Base-by-base conservation (phyloP, 2,797 vertebrate genomes). In the Rousettus madagascariensis region DNA sequence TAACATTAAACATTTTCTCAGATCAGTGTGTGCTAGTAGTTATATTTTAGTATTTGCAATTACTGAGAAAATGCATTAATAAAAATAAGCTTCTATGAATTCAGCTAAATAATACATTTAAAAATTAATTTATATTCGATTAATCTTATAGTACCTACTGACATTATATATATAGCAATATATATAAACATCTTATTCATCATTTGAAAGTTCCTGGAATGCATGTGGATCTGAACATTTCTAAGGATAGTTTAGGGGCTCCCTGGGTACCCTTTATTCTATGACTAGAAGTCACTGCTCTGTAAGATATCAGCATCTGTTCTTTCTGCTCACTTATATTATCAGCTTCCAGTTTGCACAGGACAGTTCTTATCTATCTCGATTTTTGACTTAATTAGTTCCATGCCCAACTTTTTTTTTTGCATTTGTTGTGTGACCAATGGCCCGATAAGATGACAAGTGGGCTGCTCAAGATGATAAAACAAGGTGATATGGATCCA, bases 361-460 rank as follows among this genome's bases (percentile, higher is more conserved):
- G 28, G 43, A 17, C 85, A 9, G 19, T 11, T 93, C 36, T 86
- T 63, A 91, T 46, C 43, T 94, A 55, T 91, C 61, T 57, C 93
- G 82, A 72, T 96, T 79, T 95, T 89, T 91, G 65, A 86, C 86
- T 91, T 93, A 97, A 94, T 96, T 95, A 94, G 75, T 57, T 85
- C 28, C 86, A 28, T 88, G 92, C 33, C 28, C 38, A 95, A 26
- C 57, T 51, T 95, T 68, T 46, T 43, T 53, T 69, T 95, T 65
- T 86, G 28, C 11, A 92, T 88, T 86, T 53, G 91, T 24, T 43
- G 30, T 15, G 30, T 77, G 82, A 90, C 96, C 71, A 80, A 41
- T 65, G 38, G 19, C n/a, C 66, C 72, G 55, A 79, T 65, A 86
- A 90, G 65, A 53, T 90, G 22, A 36, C 90, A 90, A 93, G 36